These are phyloP conservation scores for Callitettix versicolor DNA, from an alignment of 1,140 invertebrate species.

Conservation along the genomic window DNA sequence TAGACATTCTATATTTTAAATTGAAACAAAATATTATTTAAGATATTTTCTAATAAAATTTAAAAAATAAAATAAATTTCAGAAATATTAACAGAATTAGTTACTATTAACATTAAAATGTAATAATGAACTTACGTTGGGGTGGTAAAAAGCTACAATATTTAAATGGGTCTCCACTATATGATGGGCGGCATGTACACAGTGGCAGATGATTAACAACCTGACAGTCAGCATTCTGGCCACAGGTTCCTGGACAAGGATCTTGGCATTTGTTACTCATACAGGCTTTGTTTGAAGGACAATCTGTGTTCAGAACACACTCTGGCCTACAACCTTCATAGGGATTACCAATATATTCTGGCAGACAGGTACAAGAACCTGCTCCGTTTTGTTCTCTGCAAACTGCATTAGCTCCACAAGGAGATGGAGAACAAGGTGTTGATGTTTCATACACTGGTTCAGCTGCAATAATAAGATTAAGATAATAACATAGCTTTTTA, in stretches of 20 bases:
- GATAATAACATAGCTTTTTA: not conserved
- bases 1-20: too few species aligned
- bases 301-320: constrained; percentile 61
- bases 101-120: too few species aligned
- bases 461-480: constrained; percentile 14
- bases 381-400: constrained; percentile 52
- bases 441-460: constrained; percentile 22
- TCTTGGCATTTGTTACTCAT: constrained; percentile 61
- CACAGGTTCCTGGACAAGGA: constrained; percentile 67
- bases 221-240: constrained; percentile 59
- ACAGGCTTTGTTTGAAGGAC: constrained; percentile 57
- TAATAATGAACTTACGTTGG: constrained; percentile 1
- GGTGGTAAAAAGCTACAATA: constrained; percentile 44
- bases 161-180: constrained; percentile 61
- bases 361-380: constrained; percentile 55
- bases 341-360: constrained; percentile 59
- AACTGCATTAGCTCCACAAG: constrained; percentile 61
- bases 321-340: constrained; percentile 63
- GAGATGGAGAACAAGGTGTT: constrained; percentile 54
- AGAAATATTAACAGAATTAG: too few species aligned
- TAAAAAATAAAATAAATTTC: too few species aligned
- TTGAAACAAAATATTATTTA: too few species aligned
- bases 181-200: constrained; percentile 58
- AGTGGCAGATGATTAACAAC: constrained; percentile 60
- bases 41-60: too few species aligned